Conservation (phyloP, 2,113 vertebrate genomes). For the Ptyas mucosa region DNA sequence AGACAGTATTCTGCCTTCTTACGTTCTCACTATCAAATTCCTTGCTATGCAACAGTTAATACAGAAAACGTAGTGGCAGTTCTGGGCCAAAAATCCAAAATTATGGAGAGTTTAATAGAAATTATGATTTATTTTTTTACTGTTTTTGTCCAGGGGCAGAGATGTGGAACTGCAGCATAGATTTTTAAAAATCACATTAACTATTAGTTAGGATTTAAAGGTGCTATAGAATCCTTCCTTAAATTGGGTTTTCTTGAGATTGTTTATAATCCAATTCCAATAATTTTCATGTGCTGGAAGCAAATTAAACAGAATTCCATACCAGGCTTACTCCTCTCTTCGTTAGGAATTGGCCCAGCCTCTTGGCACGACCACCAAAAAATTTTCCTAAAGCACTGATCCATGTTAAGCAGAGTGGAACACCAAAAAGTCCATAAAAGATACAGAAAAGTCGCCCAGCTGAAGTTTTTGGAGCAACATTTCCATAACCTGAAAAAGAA, state of each 20-base stretch:
- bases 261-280: neutral
- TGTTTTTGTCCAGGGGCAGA: neutral
- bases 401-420: slow-evolving; percentile 93
- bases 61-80: neutral
- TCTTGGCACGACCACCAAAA: slow-evolving; percentile 94
- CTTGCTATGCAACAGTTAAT: neutral
- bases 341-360: slow-evolving; percentile 89
- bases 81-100: neutral
- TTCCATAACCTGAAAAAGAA: slow-evolving; percentile 85
- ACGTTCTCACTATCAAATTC: neutral
- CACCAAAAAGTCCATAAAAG: slow-evolving; percentile 95
- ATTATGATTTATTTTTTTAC: neutral
- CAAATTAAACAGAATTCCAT: slow-evolving; percentile 51
- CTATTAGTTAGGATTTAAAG: neutral
- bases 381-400: slow-evolving; percentile 98
- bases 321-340: slow-evolving; percentile 92
- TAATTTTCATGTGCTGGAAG: neutral
- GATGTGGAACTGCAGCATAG: neutral
- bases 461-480: slow-evolving; percentile 93
- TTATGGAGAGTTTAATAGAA: neutral
- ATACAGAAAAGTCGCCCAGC: slow-evolving; percentile 92
- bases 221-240: neutral
- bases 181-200: neutral
- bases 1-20: neutral
- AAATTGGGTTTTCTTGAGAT: neutral